Conservation (phyloP, 2,797 vertebrate species). For the Hydrocynus forskahlii region DNA sequence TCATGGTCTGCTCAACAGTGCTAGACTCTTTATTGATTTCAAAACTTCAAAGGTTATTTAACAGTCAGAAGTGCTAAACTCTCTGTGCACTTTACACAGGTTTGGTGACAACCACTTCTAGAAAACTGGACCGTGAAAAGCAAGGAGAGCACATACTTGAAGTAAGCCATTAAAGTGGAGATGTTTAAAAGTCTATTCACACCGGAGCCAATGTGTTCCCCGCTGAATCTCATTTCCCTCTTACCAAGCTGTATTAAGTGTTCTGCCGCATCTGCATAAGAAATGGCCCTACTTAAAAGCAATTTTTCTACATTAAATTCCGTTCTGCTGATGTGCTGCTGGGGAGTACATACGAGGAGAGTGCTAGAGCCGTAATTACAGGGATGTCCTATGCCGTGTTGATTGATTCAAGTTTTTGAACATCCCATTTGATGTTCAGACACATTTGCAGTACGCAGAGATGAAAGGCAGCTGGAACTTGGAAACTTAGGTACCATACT, state of each 20-base stretch:
- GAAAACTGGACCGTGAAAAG: slow-evolving; percentile 84
- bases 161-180: slow-evolving; percentile 66
- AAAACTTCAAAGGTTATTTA: background rate
- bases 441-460: background rate
- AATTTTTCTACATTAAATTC: slow-evolving; percentile 10
- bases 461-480: background rate
- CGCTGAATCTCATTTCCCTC: slow-evolving; percentile 14
- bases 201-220: background rate
- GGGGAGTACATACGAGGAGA: background rate
- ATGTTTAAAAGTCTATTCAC: slow-evolving; percentile 15
- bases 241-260: slow-evolving; percentile 11
- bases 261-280: slow-evolving; percentile 1
- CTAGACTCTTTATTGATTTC: slow-evolving; percentile 6
- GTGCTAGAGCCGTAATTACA: background rate
- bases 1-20: background rate
- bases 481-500: background rate
- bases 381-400: background rate
- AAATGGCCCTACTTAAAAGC: slow-evolving; percentile 1
- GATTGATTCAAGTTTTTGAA: slow-evolving; percentile 15
- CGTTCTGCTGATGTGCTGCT: background rate
- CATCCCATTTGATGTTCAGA: slow-evolving; percentile 16
- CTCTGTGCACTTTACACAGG: slow-evolving; percentile 63
- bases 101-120: slow-evolving; percentile 83
- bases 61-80: background rate
- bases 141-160: slow-evolving; percentile 84